Evolutionary conservation across 2,888 invertebrate species (phyloP).

Genomic region (Cryptus viduatorius): DNA sequence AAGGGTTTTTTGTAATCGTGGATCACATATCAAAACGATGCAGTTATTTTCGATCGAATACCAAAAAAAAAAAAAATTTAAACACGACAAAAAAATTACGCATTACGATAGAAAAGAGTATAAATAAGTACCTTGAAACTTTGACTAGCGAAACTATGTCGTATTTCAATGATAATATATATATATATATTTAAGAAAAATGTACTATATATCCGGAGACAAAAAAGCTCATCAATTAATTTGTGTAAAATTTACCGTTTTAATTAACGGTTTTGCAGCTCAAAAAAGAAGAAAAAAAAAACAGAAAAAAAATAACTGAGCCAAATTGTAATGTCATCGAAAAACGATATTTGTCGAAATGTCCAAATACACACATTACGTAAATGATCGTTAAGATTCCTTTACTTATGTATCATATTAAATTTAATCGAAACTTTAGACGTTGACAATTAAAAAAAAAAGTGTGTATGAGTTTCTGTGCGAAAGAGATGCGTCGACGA

Average conservation of each 20-base stretch:
- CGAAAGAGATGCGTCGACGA: background rate
- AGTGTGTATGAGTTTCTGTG: slow-evolving; percentile 19
- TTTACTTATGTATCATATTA: slow-evolving; percentile 49
- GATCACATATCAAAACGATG: slow-evolving; percentile 47
- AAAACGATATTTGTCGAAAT: slow-evolving; percentile 27
- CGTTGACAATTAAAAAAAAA: slow-evolving; percentile 28
- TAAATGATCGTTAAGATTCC: slow-evolving; percentile 41
- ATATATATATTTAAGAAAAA: background rate
- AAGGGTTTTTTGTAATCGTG: slow-evolving; percentile 57
- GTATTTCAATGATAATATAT: slow-evolving; percentile 31
- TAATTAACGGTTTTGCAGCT: slow-evolving; percentile 32
- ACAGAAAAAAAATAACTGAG: slow-evolving; percentile 8
- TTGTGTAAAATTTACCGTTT: slow-evolving; percentile 47
- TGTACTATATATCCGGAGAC: slow-evolving; percentile 33
- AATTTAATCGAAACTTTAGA: slow-evolving; percentile 10
- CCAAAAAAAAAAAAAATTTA: slow-evolving; percentile 28
- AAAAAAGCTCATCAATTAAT: slow-evolving; percentile 54
- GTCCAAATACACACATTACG: slow-evolving; percentile 35
- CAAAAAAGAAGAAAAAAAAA: background rate
- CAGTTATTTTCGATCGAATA: slow-evolving; percentile 30
- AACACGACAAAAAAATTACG: slow-evolving; percentile 2
- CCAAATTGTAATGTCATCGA: slow-evolving; percentile 55
- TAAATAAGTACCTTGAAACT: slow-evolving; percentile 4
- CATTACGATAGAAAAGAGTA: slow-evolving; percentile 3
- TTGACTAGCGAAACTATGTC: slow-evolving; percentile 28